Base-by-base conservation (phyloP, 2,113 vertebrate genomes). In the Plecotus auritus region DNA sequence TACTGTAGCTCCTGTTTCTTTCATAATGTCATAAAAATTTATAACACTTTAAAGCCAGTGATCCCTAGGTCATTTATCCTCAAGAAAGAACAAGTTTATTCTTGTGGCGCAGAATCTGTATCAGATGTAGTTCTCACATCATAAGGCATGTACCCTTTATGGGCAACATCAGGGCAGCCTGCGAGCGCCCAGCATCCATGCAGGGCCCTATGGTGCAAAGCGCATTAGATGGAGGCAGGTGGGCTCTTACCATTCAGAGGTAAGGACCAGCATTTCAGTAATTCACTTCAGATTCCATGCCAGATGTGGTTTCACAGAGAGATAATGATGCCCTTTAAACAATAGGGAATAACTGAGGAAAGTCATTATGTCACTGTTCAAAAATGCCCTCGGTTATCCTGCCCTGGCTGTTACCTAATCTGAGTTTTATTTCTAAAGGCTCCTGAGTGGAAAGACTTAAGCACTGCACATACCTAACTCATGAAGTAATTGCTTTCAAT, bases 301-400 rank as follows among this genome's bases (percentile, higher is more conserved):
- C 97, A 96, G 96, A 96, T 91, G 96, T 85, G 86, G 47, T 97
- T 98, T 98, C 98, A 98, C 97, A 95, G 96, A 96, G 95, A 97
- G 98, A 98, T 97, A 98, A 98, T 97, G 54, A 92, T 42, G 85
- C 91, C 89, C 89, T 96, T 97, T 94, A 96, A 97, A 97, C 76
- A 97, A 97, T 95, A 87, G 74, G 96, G 96, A 98, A 98, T 97
- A 97, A 88, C 74, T 95, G 96, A 98, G 97, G 95, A 97, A 96
- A 77, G 98, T 98, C 97, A 85, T 94, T 98, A 97, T 97, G 97
- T 98, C 98, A 98, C 97, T 14, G 88, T 95, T 96, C 95, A 98
- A 98, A 98, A 98, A 98, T 98, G 98, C 73, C 69, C 96, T 95
- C 88, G 93, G 97, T 98, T 98, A 98, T 98, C 96, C 94, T 92